phyloP scores from a whole-genome alignment of 2,888 invertebrate genomes.

The Phasia obesa region DNA sequence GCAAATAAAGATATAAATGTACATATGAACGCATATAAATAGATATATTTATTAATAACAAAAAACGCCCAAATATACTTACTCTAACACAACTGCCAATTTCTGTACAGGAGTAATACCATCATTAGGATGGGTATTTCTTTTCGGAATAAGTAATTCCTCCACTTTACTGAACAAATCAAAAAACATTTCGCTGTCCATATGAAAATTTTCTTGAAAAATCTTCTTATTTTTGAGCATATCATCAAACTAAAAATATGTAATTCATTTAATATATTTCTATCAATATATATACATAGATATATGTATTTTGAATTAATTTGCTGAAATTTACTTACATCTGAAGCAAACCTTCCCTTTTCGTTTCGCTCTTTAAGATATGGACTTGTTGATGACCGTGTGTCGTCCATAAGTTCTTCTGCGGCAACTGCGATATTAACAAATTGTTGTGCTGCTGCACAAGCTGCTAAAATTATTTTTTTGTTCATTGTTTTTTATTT shows the following conservation, averaged over 20 bases:
- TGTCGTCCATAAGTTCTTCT: not conserved
- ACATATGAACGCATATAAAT: not conserved
- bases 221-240: conserved; percentile 1
- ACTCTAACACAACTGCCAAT: conserved; percentile 1
- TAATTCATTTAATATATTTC: not conserved
- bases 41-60: too few relatives aligned
- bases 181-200: too few relatives aligned
- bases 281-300: too few relatives aligned
- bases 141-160: not conserved
- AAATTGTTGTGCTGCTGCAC: not conserved
- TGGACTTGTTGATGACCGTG: not conserved
- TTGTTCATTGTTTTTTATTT: not conserved
- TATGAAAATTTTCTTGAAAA: conserved; percentile 24
- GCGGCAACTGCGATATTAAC: not conserved
- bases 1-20: not conserved
- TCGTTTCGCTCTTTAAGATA: not conserved
- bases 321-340: not conserved
- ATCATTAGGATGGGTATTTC: conserved; percentile 21
- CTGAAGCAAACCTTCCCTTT: conserved; percentile 6
- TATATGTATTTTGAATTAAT: not conserved
- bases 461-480: not conserved
- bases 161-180: conserved; percentile 9
- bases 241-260: conserved; percentile 1
- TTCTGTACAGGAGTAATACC: conserved; percentile 5
- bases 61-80: not conserved